These are phyloP conservation scores for Zaprionus tsacasi DNA, from an alignment of 1,140 invertebrate genomes.

Conservation along the genomic window DNA sequence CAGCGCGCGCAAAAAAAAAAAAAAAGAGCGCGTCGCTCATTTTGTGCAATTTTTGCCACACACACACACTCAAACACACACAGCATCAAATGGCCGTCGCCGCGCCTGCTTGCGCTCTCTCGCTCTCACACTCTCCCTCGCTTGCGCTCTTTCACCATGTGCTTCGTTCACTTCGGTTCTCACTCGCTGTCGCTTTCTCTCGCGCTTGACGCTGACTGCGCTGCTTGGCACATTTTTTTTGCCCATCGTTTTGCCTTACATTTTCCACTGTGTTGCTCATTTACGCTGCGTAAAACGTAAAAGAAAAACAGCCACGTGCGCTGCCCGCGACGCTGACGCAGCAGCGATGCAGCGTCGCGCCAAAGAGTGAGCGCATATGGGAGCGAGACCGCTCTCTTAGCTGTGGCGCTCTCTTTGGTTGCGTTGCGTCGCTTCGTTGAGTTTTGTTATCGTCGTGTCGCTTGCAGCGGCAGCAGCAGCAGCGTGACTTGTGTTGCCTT, in stretches of 20 bases:
- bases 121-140: conserved; percentile 24
- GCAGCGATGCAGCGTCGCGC: conserved; percentile 7
- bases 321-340: conserved; percentile 23
- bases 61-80: neutral
- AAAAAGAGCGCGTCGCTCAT: conserved; percentile 52
- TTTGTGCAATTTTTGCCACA: conserved; percentile 54
- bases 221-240: conserved; percentile 52
- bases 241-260: conserved; percentile 32
- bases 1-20: conserved; percentile 24
- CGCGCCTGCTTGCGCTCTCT: conserved; percentile 9
- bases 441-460: conserved; percentile 40
- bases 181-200: conserved; percentile 44
- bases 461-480: neutral
- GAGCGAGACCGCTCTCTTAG: neutral
- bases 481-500: conserved; percentile 8
- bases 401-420: conserved; percentile 38
- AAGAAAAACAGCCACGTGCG: conserved; percentile 58
- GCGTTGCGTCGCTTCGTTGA: conserved; percentile 56
- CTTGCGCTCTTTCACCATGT: conserved; percentile 30
- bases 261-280: conserved; percentile 61
- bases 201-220: conserved; percentile 18
- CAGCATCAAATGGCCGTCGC: conserved; percentile 51
- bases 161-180: conserved; percentile 13
- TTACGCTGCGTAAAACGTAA: conserved; percentile 44
- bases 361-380: conserved; percentile 13